Percentiles rank a stretch among this genome's conserved stretches.
Evolutionary conservation across 1,140 invertebrate genomes (phyloP).

Genomic region (Leptinotarsa texana): DNA sequence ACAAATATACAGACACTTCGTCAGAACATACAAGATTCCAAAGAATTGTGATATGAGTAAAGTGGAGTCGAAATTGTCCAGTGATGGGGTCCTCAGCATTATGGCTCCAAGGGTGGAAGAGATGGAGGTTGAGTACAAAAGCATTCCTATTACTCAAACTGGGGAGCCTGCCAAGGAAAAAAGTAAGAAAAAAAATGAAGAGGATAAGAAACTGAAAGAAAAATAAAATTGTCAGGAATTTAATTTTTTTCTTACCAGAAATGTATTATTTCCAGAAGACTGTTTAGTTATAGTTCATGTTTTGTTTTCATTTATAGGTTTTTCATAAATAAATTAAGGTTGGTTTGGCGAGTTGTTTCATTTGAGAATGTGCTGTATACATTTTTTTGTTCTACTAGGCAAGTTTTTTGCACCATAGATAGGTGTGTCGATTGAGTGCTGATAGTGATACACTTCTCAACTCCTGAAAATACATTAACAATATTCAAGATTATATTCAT

Average conservation of each 20-base stretch:
- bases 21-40: slow-evolving; percentile 70
- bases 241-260: background rate
- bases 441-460: too few species aligned
- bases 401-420: too few species aligned
- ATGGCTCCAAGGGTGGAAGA: slow-evolving; percentile 58
- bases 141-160: slow-evolving; percentile 42
- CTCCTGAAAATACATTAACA: too few species aligned
- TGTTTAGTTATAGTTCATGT: background rate
- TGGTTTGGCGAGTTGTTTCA: too few species aligned
- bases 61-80: slow-evolving; percentile 70
- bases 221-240: background rate
- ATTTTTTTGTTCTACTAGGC: too few species aligned
- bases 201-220: slow-evolving; percentile 1
- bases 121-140: slow-evolving; percentile 21
- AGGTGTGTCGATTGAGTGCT: too few species aligned
- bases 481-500: too few species aligned
- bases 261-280: background rate
- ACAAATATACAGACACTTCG: slow-evolving; percentile 73
- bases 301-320: background rate
- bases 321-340: background rate
- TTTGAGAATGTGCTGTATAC: too few species aligned
- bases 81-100: slow-evolving; percentile 74
- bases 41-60: slow-evolving; percentile 67
- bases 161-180: slow-evolving; percentile 37
- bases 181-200: slow-evolving; percentile 25